Evolutionary conservation across 1,140 invertebrate species (phyloP), one percentile per base, ranked within the genome.

Genomic region (Tenebrio molitor): DNA sequence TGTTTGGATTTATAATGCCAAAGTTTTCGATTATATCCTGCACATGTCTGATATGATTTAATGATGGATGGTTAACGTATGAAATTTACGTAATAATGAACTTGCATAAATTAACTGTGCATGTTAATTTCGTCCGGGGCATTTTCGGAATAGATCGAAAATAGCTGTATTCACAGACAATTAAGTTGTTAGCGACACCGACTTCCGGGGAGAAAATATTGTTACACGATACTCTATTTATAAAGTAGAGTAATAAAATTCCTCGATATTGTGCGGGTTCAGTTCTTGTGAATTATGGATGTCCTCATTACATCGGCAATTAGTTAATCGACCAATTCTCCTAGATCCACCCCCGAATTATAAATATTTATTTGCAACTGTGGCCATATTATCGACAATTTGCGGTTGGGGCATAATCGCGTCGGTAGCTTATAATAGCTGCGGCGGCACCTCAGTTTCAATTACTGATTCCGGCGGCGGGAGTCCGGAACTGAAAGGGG

Each of bases 391-490:
- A 50, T 68, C 41, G 65, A 16, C 36, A 68, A 68, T 68, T 46
- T 68, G 65, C 23, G 65, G 65, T 29, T 1, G 12, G 50, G 6
- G 50, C 23, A 58, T 58, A 58, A 58, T 58, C 50, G 50, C 50
- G 21, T 53, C 36, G 44, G 25, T 50, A 46, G 23, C 15, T 46
- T 68, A 68, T 33, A 50, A 46, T 68, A 66, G 64, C 39, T 25
- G 65, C 44, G 65, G 64, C 23, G 36, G 25, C 42, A 68, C 50
- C 71, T 58, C 58, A 62, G 29, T 69, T 74, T 70, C 68, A 65
- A 74, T 74, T 70, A 70, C 68, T 53, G 67, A 69, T 66, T 74
- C 50, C 29, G 23, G 58, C 41, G 15, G 42, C 17, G 19, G 29
- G 53, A 39, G 17, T 33, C 39, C 50, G 41, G 63, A 73, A 68